phyloP scores from a whole-genome alignment of 1,140 invertebrate species.

The Drosophila subobscura region DNA sequence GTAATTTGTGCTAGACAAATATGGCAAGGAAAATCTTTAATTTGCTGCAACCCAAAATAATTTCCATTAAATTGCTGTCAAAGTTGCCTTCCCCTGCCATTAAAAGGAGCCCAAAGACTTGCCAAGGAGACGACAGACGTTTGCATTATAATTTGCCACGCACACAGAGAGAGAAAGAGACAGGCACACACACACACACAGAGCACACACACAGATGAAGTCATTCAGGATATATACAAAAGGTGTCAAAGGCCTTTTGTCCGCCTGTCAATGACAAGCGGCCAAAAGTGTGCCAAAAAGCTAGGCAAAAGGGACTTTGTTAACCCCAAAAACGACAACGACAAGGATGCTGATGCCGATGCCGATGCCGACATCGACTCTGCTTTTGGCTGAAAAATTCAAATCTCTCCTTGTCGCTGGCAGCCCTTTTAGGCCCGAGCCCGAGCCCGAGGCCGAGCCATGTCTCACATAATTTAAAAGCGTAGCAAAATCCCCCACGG shows the following conservation, averaged over 20 bases:
- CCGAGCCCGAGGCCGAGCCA: conserved; percentile 23
- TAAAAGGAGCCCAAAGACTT: neutral
- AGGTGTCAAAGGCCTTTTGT: conserved; percentile 73
- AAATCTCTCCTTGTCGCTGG: conserved; percentile 57
- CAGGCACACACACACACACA: conserved; percentile 18
- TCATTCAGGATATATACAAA: conserved; percentile 35
- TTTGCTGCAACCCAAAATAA: too few species aligned
- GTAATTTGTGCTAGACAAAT: too few species aligned
- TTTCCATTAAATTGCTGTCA: too few species aligned
- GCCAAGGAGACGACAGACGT: conserved; percentile 39
- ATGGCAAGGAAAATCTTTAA: too few species aligned
- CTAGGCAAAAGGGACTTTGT: conserved; percentile 68
- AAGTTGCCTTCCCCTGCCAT: too few species aligned
- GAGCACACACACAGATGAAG: conserved; percentile 7
- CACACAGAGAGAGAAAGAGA: neutral
- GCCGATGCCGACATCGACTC: conserved; percentile 14
- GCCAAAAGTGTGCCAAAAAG: conserved; percentile 66
- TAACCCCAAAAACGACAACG: conserved; percentile 50
- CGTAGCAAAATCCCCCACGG: conserved; percentile 42
- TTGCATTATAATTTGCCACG: conserved; percentile 70
- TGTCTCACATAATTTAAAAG: conserved; percentile 79
- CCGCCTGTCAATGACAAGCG: conserved; percentile 72
- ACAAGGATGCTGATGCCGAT: conserved; percentile 2
- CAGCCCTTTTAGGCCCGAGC: conserved; percentile 47
- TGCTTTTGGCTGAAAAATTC: conserved; percentile 61